These are phyloP conservation scores for Seriola aureovittata DNA, from an alignment of 2,113 vertebrate species.

Conservation along the genomic window DNA sequence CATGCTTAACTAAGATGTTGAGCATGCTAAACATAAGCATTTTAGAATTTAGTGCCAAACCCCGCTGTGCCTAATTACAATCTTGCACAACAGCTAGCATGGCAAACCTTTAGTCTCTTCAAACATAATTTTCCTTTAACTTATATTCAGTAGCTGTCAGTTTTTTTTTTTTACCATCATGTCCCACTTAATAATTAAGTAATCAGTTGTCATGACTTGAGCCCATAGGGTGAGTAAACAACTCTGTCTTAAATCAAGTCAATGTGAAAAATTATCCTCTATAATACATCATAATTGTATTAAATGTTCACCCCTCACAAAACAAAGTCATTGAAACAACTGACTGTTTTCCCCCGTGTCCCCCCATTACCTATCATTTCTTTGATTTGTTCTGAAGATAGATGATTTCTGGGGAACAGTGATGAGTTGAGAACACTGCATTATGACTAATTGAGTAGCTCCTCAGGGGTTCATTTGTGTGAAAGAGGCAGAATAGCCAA, in stretches of 20 bases:
- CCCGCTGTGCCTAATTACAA: not conserved
- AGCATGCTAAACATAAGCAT: no score
- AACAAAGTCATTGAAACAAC: slow-evolving; percentile 45
- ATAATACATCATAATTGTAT: slow-evolving; percentile 49
- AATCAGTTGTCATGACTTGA: not conserved
- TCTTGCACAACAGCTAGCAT: no score
- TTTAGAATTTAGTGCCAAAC: no score
- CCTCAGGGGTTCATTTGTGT: slow-evolving; percentile 54
- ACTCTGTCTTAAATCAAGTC: not conserved
- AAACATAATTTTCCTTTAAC: not conserved
- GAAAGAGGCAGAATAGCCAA: slow-evolving; percentile 47
- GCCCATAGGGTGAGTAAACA: not conserved
- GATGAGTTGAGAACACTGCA: slow-evolving; percentile 34
- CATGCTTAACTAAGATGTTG: no score
- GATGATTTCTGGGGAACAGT: slow-evolving; percentile 41
- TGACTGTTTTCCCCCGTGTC: not conserved
- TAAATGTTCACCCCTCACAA: slow-evolving; percentile 20
- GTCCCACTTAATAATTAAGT: not conserved
- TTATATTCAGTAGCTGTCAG: not conserved
- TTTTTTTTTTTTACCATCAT: not conserved
- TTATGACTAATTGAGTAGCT: slow-evolving; percentile 72
- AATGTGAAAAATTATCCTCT: not conserved
- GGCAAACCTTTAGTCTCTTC: not conserved
- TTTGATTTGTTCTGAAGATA: slow-evolving; percentile 43
- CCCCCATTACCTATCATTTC: not conserved